phyloP scores from a whole-genome alignment of 2,113 vertebrate genomes.

The Neolamprologus cancellatus region DNA sequence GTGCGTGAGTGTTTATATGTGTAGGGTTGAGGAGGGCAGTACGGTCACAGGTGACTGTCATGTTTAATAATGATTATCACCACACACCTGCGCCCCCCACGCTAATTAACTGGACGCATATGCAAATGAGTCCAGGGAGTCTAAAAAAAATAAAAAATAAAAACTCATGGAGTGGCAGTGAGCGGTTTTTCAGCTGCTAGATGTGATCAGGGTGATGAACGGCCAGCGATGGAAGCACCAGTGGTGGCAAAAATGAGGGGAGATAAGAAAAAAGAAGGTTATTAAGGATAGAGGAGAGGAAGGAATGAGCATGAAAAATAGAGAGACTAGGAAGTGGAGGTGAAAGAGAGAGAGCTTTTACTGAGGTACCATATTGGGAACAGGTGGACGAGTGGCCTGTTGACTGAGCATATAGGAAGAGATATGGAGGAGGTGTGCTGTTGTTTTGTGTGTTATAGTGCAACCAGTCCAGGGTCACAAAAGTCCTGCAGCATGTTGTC shows the following conservation, averaged over 20 bases:
- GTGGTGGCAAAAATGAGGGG: constrained; percentile 35
- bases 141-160: constrained; percentile 70
- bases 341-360: constrained; percentile 26
- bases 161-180: constrained; percentile 91
- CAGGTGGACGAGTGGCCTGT: constrained; percentile 56
- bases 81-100: constrained; percentile 94
- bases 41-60: constrained; percentile 98
- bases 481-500: neutral
- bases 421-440: neutral
- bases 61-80: constrained; percentile 99
- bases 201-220: constrained; percentile 99
- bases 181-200: constrained; percentile 89
- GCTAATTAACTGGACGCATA: constrained; percentile 98
- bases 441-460: constrained; percentile 25
- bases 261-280: constrained; percentile 51
- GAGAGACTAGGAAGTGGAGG: neutral
- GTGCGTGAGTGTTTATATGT: constrained; percentile 46
- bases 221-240: constrained; percentile 53
- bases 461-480: neutral
- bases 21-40: constrained; percentile 78
- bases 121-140: constrained; percentile 96
- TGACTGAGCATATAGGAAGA: constrained; percentile 28
- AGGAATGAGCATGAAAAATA: constrained; percentile 6
- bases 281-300: constrained; percentile 69
- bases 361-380: constrained; percentile 46